A percentile compares a stretch with the other conserved stretches of the same genome.
Conservation (phyloP, 2,888 invertebrate species). For the Drosophila tanythrix region DNA sequence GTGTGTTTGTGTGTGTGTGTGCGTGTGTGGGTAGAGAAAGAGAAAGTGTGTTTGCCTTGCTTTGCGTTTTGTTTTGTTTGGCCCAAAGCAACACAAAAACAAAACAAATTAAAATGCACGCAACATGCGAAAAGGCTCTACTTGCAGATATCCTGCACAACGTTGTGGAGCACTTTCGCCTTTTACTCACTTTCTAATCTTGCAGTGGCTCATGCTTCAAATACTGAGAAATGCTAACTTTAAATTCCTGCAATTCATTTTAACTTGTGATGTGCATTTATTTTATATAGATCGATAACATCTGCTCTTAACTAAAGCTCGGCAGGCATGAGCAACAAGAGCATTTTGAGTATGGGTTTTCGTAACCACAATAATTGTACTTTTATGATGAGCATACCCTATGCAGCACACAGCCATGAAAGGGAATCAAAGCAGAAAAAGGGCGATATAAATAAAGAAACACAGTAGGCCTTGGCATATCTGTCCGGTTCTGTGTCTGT, state of each 20-base stretch:
- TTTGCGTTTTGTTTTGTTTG: conserved; percentile 64
- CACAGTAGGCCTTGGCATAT: conserved; percentile 9
- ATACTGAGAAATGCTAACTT: too few relatives aligned
- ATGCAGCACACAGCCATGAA: neutral
- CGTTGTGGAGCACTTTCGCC: neutral
- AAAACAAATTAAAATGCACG: neutral
- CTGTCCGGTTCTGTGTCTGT: conserved; percentile 11
- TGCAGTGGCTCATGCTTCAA: neutral
- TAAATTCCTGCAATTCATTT: neutral
- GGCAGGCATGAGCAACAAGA: too few relatives aligned
- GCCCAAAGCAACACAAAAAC: conserved; percentile 32
- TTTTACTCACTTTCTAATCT: neutral
- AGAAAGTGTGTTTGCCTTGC: conserved; percentile 58
- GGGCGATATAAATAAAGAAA: conserved; percentile 34
- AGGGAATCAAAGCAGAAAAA: conserved; percentile 10
- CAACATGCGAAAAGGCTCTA: neutral
- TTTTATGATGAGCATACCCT: neutral
- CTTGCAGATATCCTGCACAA: conserved; percentile 12
- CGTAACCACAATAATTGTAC: neutral
- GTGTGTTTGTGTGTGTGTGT: conserved; percentile 14
- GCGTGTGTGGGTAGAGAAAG: neutral
- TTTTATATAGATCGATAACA: neutral
- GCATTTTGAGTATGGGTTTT: neutral
- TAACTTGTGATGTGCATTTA: neutral
- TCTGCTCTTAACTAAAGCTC: too few relatives aligned